These are phyloP conservation scores for Dugesia japonica DNA, from an alignment of 2,888 invertebrate species.

Conservation along the genomic window DNA sequence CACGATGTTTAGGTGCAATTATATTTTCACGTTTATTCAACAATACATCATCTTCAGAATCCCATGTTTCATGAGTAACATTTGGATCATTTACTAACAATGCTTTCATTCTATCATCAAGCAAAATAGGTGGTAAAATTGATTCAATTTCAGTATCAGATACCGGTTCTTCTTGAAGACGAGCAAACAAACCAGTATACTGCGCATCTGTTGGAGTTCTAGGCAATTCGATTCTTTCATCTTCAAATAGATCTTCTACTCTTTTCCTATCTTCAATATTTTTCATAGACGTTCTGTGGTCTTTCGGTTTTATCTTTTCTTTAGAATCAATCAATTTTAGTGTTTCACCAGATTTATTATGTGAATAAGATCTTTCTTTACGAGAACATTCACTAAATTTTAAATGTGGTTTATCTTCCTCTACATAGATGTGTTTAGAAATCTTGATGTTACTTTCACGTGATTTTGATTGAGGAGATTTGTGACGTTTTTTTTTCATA, in stretches of 20 bases:
- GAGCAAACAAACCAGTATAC: neutral
- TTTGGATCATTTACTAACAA: neutral
- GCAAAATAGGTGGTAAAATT: neutral
- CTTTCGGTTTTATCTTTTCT: neutral
- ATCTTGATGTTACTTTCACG: neutral
- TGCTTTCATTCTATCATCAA: slow-evolving; percentile 10
- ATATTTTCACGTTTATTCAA: slow-evolving; percentile 1
- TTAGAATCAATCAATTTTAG: neutral
- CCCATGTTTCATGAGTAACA: neutral
- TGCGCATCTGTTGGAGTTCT: neutral
- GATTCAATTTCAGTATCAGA: neutral
- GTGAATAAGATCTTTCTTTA: neutral
- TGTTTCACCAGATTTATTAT: neutral
- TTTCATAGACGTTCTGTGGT: neutral
- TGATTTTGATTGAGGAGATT: neutral
- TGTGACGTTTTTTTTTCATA: neutral
- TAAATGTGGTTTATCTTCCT: neutral
- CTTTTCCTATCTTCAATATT: neutral
- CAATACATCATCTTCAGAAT: slow-evolving; percentile 2
- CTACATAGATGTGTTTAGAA: neutral
- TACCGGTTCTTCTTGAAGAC: neutral
- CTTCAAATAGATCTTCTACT: neutral
- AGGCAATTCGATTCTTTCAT: neutral
- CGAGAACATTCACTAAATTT: neutral
- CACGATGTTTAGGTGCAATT: slow-evolving; percentile 12